Conservation (phyloP, 2,888 invertebrate genomes). For the Vandiemenella viatica region DNA sequence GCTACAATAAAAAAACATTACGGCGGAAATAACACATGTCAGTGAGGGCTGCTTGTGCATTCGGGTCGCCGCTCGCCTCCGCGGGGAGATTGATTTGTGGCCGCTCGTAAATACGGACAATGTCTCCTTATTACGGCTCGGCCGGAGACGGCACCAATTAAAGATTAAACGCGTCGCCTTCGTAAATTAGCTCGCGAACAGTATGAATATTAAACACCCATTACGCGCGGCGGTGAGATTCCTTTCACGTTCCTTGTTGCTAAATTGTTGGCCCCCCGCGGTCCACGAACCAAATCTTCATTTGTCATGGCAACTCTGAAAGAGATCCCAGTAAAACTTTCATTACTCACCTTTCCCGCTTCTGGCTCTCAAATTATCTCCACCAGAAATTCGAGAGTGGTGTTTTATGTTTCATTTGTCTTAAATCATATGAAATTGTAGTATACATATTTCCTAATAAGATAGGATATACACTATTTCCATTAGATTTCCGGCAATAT, state of each 20-base stretch:
- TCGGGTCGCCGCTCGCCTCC: constrained; percentile 4
- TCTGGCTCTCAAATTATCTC: too few species aligned
- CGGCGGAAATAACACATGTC: constrained; percentile 12
- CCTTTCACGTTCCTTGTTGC: background rate
- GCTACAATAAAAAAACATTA: constrained; percentile 5
- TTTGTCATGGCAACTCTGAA: too few species aligned
- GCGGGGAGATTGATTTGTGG: constrained; percentile 14
- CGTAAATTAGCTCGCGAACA: background rate
- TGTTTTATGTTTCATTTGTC: too few species aligned
- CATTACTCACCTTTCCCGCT: too few species aligned
- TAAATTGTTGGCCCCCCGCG: too few species aligned
- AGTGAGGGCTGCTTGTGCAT: constrained; percentile 1
- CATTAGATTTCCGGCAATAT: too few species aligned
- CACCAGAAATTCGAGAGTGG: too few species aligned
- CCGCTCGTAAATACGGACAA: constrained; percentile 3
- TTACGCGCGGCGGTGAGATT: background rate
- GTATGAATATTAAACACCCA: background rate
- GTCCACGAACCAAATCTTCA: too few species aligned
- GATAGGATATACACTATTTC: too few species aligned
- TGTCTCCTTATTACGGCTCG: background rate
- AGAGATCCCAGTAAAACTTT: too few species aligned
- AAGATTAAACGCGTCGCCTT: background rate
- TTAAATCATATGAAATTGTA: too few species aligned
- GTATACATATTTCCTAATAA: too few species aligned
- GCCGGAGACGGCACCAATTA: background rate